Base-by-base conservation (phyloP, 1,140 invertebrate genomes). In the Monomorium pharaonis region DNA sequence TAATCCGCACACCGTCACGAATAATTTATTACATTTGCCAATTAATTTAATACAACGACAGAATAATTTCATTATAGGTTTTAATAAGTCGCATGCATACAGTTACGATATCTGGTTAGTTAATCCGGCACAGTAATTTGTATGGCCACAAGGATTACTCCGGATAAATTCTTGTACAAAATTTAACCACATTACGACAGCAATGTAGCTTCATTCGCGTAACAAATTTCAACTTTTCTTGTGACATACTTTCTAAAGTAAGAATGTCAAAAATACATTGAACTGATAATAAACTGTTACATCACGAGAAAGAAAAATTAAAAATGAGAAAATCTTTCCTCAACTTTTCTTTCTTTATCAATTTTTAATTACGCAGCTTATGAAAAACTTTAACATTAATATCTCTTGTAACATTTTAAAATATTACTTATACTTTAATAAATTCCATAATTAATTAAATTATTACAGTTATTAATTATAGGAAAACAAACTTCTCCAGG, bases 271-370 rank as follows among this genome's bases (percentile, higher is more conserved):
- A 49, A 62, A 84, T 33, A 37, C 24, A 10, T 2, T 58, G 3
- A 21, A 30, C 3, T 18, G 44, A 47, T 37, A 67, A 77, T 49
- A 63, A 84, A 84, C 21, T 18, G n/a, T n/a, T n/a, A n/a, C n/a
- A 77, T 63, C 75, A 33, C 3, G 18, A 14, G n/a, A 27, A n/a
- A 44, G 4, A 33, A 10, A 47, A 49, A 65, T 63, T 33, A 12
- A 24, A 16, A 3, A 63, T 49, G 10, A 62, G 27, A 47, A 62
- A 47, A 27, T n/a, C 14, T 33, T 16, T 49, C 5, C 14, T 3
- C 16, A n/a, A 37, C 18, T 75, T 56, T 58, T 58, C 2, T 12
- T 16, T 37, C 14, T 37, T 54, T 16, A 56, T 56, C 3, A 70
- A 27, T 18, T 70, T 14, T 14, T 74, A 74, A 37, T 30, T 33